Evolutionary conservation across 1,140 invertebrate species (phyloP).

Genomic region (honey bee (Apis mellifera)): Amel_HAv3.1 CM009931.2:4170001-4170500

Average conservation of each 20-base stretch:
- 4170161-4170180: background rate
- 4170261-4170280: conserved; percentile 1
- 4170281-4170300: background rate
- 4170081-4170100: no score
- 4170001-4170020: no score
- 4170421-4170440: no score
- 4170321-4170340: no score
- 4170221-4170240: background rate
- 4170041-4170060: no score
- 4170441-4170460: no score
- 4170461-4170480: no score
- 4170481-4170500: no score
- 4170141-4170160: background rate
- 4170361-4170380: background rate
- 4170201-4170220: background rate
- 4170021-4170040: no score
- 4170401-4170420: no score
- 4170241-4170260: background rate
- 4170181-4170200: conserved; percentile 2
- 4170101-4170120: background rate
- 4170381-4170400: background rate
- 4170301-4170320: background rate
- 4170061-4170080: no score
- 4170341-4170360: no score
- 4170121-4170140: background rate